Evolutionary conservation across 2,797 vertebrate genomes (phyloP), one percentile per base, ranked within the genome.

Genomic region (Onychomys arenicola): DNA sequence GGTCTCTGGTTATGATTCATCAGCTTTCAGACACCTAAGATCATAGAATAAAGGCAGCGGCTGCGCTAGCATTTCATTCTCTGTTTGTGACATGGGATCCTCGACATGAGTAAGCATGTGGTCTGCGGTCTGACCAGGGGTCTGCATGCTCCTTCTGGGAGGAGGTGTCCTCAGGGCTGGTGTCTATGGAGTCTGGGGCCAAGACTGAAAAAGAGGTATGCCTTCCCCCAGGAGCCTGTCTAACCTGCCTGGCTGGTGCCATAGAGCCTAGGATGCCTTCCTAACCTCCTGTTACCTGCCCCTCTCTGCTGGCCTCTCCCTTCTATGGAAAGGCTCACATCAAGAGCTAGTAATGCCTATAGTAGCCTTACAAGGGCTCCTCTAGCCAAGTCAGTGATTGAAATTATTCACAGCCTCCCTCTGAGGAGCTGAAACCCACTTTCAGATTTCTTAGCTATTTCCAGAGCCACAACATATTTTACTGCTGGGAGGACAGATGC

Each of bases 401-500:
- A 73, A 97, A 93, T 96, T 63, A 94, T 93, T 91, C 95, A 77
- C 78, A 77, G 65, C 46, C 91, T 46, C 85, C 40, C n/a, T 95
- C 49, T 88, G 76, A 96, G 95, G 92, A 85, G 86, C 57, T 90
- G 89, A 96, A 96, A 97, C n/a, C 34, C 27, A 95, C 78, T 93
- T 95, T 97, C 76, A 75, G 59, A 96, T 95, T 92, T 96, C 94
- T 95, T 87, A 87, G 92, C 95, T 95, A 94, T 97, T 97, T 98
- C 69, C 91, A 97, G 89, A 96, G 67, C 29, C 80, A 96, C 91
- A 91, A 89, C 96, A 95, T 98, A 94, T 98, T 97, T 97, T 97
- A 97, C 97, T 97, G 97, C 96, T 96, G 96, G 96, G 97, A 97
- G 95, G 97, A 97, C 97, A 98, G 97, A 98, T 97, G 97, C 96